A percentile compares a stretch with the other conserved stretches of the same genome.
Conservation (phyloP, 2,797 vertebrate species). For the Tapirus indicus region DNA sequence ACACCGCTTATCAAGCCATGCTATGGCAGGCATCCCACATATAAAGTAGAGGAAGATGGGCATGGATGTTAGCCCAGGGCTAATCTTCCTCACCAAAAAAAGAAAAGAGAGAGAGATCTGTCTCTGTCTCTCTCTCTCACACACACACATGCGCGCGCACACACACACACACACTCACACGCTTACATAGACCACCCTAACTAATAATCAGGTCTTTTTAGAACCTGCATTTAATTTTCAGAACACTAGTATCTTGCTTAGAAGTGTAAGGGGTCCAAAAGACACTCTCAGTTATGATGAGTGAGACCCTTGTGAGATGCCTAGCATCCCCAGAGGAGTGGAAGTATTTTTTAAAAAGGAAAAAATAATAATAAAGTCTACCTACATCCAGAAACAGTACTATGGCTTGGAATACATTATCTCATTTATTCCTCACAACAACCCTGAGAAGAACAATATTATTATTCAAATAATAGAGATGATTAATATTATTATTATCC, state of each 20-base stretch:
- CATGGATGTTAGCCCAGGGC: too few relatives aligned
- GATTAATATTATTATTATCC: background rate
- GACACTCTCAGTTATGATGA: background rate
- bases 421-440: background rate
- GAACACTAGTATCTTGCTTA: background rate
- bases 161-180: background rate
- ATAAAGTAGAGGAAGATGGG: too few relatives aligned
- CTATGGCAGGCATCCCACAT: too few relatives aligned
- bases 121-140: fast-evolving
- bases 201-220: background rate
- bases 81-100: too few relatives aligned
- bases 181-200: background rate
- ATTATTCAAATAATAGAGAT: background rate
- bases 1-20: too few relatives aligned
- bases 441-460: background rate
- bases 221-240: background rate
- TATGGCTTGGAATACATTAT: background rate
- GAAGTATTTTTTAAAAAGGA: background rate
- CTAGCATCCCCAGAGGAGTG: background rate
- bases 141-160: background rate
- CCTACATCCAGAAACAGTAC: background rate
- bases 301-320: background rate
- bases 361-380: background rate
- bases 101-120: background rate
- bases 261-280: background rate